Evolutionary conservation across 2,888 invertebrate species (phyloP), one percentile per base, ranked within the genome.

Genomic region (Sycophila texana): DNA sequence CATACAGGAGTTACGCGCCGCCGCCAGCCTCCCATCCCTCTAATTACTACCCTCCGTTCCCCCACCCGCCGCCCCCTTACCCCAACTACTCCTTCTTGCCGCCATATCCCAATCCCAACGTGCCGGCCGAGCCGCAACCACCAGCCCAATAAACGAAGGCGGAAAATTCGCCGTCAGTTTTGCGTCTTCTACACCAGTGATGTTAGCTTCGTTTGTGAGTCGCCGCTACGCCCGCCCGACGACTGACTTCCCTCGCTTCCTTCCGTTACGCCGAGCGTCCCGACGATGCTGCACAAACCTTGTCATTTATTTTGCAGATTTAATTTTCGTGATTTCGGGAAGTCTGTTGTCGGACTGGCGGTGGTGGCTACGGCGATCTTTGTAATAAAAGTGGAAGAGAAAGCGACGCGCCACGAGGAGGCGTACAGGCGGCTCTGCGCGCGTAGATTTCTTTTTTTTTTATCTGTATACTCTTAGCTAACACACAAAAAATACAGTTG

Each of bases 21-120:
- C 81, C 82, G 0, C 88, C 79, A 14, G 63, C 74, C 5, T 84
- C 88, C 2, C 89, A 89, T 68, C 89, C 90, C 47, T 86, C 90
- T 2, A 89, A 89, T 83, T 90, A 90, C 68, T 90, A 91, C 74
- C 87, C 91, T 4, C 88, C 90, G 0, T 91, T 90, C 63, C 88
- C 90, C 0, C 91, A 91, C 84, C 91, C 92, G 12, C 89, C 89
- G 22, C 89, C 91, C 57, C 93, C 92, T 85, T 93, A 93, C 88
- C 92, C 92, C 26, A 92, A 92, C 65, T 93, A 93, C 87, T 91
- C 92, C 16, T 91, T 91, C 83, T 89, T 92, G 72, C 88, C 89
- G 70, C 92, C 93, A 85, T 92, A 92, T 87, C 91, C 92, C 12
- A 90, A 90, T 82, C 90, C 90, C n/a, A 89, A 88, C 78, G 87